phyloP scores from a whole-genome alignment of 2,797 vertebrate species.

The Diplodus puntazzo region DNA sequence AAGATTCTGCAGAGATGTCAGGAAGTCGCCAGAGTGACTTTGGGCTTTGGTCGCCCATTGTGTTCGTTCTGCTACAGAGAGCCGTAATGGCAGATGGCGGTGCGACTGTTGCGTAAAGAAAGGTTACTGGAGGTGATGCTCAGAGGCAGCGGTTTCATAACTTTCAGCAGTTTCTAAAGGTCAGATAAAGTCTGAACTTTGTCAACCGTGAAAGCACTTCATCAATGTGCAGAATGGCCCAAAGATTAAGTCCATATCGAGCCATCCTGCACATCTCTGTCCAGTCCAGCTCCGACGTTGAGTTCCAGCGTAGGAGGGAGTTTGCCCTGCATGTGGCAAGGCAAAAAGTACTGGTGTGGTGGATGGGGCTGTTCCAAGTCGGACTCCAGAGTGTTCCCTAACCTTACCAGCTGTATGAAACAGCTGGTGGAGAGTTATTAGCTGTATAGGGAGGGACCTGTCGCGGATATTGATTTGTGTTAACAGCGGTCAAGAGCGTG shows the following conservation, averaged over 20 bases:
- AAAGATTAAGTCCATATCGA: not conserved
- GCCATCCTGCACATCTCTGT: not conserved
- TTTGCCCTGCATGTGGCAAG: not conserved
- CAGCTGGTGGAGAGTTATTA: not conserved
- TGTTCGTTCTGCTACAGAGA: slow-evolving; percentile 46
- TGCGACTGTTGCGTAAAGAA: slow-evolving; percentile 20
- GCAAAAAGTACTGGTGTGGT: not conserved
- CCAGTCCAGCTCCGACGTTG: not conserved
- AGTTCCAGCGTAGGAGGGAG: not conserved
- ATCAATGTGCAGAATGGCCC: not conserved
- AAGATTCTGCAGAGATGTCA: slow-evolving; percentile 43
- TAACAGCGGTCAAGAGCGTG: too few species aligned
- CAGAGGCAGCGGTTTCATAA: not conserved
- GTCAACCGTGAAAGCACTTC: not conserved
- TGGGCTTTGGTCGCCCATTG: slow-evolving; percentile 34
- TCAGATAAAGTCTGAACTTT: slow-evolving; percentile 21
- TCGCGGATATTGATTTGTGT: too few species aligned
- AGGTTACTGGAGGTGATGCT: slow-evolving; percentile 24
- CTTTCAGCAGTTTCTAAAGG: slow-evolving; percentile 38
- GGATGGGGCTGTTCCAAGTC: not conserved
- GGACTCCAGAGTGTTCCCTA: not conserved
- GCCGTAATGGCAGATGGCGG: slow-evolving; percentile 55
- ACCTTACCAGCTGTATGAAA: too few species aligned
- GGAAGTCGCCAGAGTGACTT: slow-evolving; percentile 37
- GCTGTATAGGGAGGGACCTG: too few species aligned